Evolutionary conservation across 2,113 vertebrate genomes (phyloP), one percentile per base, ranked within the genome.

Genomic region (Oncorhynchus keta): DNA sequence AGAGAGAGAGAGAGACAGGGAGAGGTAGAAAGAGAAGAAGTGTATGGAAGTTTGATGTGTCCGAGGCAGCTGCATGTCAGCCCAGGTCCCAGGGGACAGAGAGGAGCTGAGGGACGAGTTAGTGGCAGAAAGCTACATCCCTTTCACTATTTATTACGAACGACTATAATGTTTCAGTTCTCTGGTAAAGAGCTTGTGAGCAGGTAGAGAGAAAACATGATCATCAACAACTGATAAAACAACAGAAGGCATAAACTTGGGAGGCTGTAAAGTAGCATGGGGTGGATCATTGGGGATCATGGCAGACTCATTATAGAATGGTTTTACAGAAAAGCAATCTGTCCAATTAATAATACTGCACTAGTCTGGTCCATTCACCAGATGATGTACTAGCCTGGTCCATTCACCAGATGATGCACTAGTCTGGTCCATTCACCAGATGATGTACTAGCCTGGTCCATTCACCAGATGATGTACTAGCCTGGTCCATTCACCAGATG

Each of bases 261-360:
- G 28, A 70, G 80, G 85, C 88, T 85, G 86, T 92, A 90, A 92
- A 92, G 90, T 82, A 81, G 87, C 80, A 55, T 57, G 39, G 76
- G 76, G 22, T 59, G 22, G 55, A 73, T 73, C 26, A 48, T 2
- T 28, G 26, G 66, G 85, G 84, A 69, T 81, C 75, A 86, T 86
- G 79, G 49, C 83, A 90, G 88, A 93, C 93, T 93, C 89, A 92
- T 89, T 94, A 90, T 90, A 93, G 89, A 91, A 83, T 84, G 71
- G 64, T 80, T 80, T 61, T 61, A 85, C 65, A 48, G 71, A 73
- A 77, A 70, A 73, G 20, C 65, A 71, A 79, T 79, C 83, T 76
- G 59, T 72, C 75, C 75, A 73, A 68, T 71, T 55, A 28, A 35
- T 45, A 70, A 79, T 78, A 71, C 71, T 74, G n/a, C 77, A 18